Conservation (phyloP, 92 coral and sea anemone species). For the Palythoa grandiflora region DNA sequence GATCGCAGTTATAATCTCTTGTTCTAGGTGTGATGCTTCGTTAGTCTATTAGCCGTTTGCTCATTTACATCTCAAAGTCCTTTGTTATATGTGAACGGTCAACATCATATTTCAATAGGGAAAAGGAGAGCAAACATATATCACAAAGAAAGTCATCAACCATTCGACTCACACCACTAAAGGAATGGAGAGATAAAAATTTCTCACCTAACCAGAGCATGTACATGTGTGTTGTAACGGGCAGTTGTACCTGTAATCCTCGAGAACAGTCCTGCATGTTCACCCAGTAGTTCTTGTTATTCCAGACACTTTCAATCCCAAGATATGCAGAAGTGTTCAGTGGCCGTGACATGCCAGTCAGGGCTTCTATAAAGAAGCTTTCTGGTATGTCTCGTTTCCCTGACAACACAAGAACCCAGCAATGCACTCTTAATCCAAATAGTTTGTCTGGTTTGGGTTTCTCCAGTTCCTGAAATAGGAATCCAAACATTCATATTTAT, state of each 20-base stretch:
- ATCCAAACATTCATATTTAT: not conserved
- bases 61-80: no score
- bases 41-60: no score
- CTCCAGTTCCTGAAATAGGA: constrained; percentile 84
- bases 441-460: constrained; percentile 98
- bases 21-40: no score
- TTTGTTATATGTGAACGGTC: no score
- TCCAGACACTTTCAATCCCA: constrained; percentile 99
- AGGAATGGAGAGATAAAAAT: no score
- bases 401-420: constrained; percentile 97
- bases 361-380: constrained; percentile 93
- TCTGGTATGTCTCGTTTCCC: constrained; percentile 99
- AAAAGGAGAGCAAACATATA: no score
- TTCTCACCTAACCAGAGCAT: no score
- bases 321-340: constrained; percentile 82
- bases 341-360: constrained; percentile 91
- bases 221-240: no score
- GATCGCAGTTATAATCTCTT: no score
- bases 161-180: no score
- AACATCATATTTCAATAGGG: no score
- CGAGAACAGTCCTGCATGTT: constrained; percentile 99
- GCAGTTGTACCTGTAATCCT: constrained; percentile 83
- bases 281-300: constrained; percentile 98
- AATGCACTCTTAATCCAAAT: constrained; percentile 95
- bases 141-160: no score